Evolutionary conservation across 2,113 vertebrate genomes (phyloP).

Genomic region (Neogobius melanostomus): DNA sequence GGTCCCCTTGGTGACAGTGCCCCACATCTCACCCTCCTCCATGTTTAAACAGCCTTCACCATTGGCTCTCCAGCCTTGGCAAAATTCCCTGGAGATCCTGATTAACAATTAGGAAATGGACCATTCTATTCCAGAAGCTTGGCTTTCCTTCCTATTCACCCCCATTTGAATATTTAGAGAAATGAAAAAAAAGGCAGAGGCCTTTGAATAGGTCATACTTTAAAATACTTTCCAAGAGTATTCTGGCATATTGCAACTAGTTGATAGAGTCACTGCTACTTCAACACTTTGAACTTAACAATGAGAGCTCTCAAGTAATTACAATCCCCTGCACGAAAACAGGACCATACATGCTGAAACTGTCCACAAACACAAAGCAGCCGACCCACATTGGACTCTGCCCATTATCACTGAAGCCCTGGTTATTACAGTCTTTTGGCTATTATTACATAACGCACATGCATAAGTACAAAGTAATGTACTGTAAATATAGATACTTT

Average conservation of each 20-base stretch:
- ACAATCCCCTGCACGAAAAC: background rate
- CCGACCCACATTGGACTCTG: background rate
- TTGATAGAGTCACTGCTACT: background rate
- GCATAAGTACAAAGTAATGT: background rate
- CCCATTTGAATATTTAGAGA: conserved; percentile 83
- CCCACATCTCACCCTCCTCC: conserved; percentile 51
- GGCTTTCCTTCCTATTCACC: conserved; percentile 68
- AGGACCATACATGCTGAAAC: background rate
- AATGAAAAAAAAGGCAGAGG: conserved; percentile 65
- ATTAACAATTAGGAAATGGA: conserved; percentile 87
- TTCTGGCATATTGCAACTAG: conserved; percentile 18
- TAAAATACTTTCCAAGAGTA: conserved; percentile 25
- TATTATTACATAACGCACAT: background rate
- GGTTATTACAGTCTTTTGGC: background rate
- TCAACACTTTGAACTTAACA: conserved; percentile 8
- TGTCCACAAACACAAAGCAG: conserved; percentile 17
- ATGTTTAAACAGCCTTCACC: conserved; percentile 63
- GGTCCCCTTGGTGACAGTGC: conserved; percentile 62
- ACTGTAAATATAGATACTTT: too few relatives aligned
- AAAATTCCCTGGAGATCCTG: conserved; percentile 67
- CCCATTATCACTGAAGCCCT: background rate
- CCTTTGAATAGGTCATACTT: conserved; percentile 32
- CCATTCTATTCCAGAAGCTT: conserved; percentile 79
- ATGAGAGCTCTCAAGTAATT: background rate
- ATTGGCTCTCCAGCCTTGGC: conserved; percentile 81